Conservation (phyloP, 1,140 invertebrate species). For the Pinna nobilis region DNA sequence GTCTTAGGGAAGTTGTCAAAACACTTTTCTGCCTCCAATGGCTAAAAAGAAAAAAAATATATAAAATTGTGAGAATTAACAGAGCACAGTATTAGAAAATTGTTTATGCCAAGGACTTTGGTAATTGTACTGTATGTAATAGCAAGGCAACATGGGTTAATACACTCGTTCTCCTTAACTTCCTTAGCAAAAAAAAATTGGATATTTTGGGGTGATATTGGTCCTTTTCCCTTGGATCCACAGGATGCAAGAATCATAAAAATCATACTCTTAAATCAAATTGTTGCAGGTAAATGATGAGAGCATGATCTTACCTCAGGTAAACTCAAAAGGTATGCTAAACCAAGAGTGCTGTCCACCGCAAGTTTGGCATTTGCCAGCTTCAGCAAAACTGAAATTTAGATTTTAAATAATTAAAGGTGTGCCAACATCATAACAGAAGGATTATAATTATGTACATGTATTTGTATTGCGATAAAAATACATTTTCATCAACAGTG, state of each 20-base stretch:
- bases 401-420: slow-evolving; percentile 27
- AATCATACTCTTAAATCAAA: background rate
- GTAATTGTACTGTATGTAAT: too few relatives aligned
- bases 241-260: background rate
- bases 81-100: background rate
- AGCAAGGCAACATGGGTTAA: too few relatives aligned
- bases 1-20: slow-evolving; percentile 67
- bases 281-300: background rate
- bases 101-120: too few relatives aligned
- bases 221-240: background rate
- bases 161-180: too few relatives aligned
- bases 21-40: slow-evolving; percentile 60
- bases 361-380: slow-evolving; percentile 62
- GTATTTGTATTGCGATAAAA: too few relatives aligned
- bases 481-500: too few relatives aligned
- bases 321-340: slow-evolving; percentile 70
- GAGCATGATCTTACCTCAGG: slow-evolving; percentile 52
- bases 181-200: too few relatives aligned
- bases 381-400: slow-evolving; percentile 68
- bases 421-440: too few relatives aligned
- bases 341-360: slow-evolving; percentile 67
- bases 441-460: too few relatives aligned
- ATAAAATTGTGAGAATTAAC: background rate
- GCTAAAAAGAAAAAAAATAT: slow-evolving; percentile 41
- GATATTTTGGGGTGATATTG: too few relatives aligned